Percentiles rank a stretch among this genome's conserved stretches.
Evolutionary conservation across 2,113 vertebrate species (phyloP).

Genomic region (Rhegmatorhina hoffmannsi): DNA sequence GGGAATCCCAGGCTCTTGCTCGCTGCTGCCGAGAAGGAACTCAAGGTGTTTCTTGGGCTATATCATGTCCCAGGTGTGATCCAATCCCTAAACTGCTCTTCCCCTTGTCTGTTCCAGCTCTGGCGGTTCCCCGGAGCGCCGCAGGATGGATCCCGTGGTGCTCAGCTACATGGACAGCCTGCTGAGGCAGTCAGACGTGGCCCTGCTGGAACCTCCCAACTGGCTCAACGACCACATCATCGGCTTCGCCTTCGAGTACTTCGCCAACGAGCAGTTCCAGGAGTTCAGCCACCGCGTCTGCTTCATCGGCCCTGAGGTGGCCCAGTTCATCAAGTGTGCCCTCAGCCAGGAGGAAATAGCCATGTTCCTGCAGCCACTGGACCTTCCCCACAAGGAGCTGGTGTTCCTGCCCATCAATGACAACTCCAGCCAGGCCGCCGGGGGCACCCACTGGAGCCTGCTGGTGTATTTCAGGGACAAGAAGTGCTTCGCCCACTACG

Average conservation of each 20-base stretch:
- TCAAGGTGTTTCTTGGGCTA: rapidly evolving
- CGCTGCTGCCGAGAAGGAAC: background rate
- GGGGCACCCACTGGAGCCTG: slow-evolving; percentile 96
- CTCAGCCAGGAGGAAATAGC: slow-evolving; percentile 85
- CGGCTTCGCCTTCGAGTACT: slow-evolving; percentile 95
- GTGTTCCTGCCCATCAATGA: slow-evolving; percentile 94
- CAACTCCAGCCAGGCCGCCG: slow-evolving; percentile 89
- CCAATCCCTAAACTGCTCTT: background rate
- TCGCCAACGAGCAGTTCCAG: slow-evolving; percentile 82
- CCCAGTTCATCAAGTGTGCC: slow-evolving; percentile 96
- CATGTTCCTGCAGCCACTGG: slow-evolving; percentile 89
- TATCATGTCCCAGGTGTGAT: background rate
- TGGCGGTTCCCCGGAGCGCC: background rate
- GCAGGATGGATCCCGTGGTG: slow-evolving; percentile 90
- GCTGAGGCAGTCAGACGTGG: slow-evolving; percentile 88
- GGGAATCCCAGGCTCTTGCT: background rate
- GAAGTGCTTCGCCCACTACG: slow-evolving; percentile 89
- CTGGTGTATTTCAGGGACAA: slow-evolving; percentile 85
- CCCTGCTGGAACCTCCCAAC: slow-evolving; percentile 87
- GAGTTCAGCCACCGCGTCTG: slow-evolving; percentile 75
- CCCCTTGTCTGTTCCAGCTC: slow-evolving; percentile 41
- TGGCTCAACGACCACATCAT: slow-evolving; percentile 98
- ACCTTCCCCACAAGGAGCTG: slow-evolving; percentile 79
- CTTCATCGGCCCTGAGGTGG: slow-evolving; percentile 94
- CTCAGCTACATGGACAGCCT: slow-evolving; percentile 96